A percentile compares a stretch with the other conserved stretches of the same genome.
These are phyloP conservation scores for Phasianus colchicus DNA, from an alignment of 2,113 vertebrate species.

Conservation along the genomic window DNA sequence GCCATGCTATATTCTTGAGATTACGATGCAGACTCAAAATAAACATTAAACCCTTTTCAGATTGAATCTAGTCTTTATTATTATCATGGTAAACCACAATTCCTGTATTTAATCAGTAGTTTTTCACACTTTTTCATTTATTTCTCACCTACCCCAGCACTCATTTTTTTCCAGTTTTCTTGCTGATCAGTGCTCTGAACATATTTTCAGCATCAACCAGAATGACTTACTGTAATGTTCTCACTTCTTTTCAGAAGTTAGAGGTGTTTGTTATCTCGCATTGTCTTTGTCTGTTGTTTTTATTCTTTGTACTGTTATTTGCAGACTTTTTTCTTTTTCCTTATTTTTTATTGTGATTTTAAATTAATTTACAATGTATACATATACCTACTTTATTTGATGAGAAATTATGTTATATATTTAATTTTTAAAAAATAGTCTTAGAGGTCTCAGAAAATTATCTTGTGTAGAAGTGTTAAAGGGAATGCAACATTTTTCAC, in stretches of 20 bases:
- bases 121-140: neutral
- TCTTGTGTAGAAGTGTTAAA: neutral
- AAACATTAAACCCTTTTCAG: neutral
- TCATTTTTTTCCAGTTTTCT: neutral
- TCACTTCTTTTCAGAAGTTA: neutral
- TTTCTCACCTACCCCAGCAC: neutral
- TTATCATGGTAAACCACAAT: neutral
- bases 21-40: neutral
- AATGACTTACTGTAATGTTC: neutral
- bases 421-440: neutral
- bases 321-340: too few relatives aligned
- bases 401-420: neutral
- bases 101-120: rapidly evolving
- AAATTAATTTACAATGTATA: neutral
- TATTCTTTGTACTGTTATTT: neutral
- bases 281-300: neutral
- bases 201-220: neutral
- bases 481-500: neutral
- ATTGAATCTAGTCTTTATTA: neutral
- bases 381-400: neutral
- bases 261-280: neutral
- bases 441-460: neutral
- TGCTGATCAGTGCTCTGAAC: neutral
- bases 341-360: neutral
- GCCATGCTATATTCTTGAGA: neutral